A percentile compares a stretch with the other conserved stretches of the same genome.
Conservation (phyloP, 2,113 vertebrate genomes). For the Hirundichthys speculiger region DNA sequence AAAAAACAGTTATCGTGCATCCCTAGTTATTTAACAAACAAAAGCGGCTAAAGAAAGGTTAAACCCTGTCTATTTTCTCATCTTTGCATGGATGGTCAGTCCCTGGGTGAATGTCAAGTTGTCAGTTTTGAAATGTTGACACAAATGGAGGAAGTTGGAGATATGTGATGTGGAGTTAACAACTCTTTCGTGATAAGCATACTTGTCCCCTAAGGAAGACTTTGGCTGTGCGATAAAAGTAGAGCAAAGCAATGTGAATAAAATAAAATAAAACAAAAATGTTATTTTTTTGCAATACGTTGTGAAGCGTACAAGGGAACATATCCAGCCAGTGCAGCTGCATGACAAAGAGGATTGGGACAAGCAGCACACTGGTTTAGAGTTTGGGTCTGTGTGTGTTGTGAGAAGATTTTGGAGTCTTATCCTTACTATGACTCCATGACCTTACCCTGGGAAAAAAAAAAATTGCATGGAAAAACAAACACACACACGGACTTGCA, state of each 20-base stretch:
- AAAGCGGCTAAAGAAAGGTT: neutral
- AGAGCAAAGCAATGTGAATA: neutral
- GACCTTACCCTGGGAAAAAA: slow-evolving; percentile 55
- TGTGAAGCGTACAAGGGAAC: neutral
- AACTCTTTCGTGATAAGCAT: slow-evolving; percentile 1
- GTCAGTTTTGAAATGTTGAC: too few relatives aligned
- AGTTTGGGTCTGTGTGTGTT: slow-evolving; percentile 20
- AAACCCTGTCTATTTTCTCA: neutral
- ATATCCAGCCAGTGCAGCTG: slow-evolving; percentile 21
- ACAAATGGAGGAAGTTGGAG: too few relatives aligned
- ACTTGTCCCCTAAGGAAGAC: neutral
- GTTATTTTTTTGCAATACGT: neutral
- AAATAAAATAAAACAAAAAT: neutral
- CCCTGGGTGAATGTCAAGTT: too few relatives aligned
- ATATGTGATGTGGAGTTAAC: neutral
- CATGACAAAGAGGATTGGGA: slow-evolving; percentile 8
- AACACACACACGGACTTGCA: slow-evolving; percentile 19
- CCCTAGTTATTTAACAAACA: too few relatives aligned
- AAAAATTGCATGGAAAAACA: slow-evolving; percentile 49
- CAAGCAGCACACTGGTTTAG: slow-evolving; percentile 6
- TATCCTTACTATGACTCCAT: slow-evolving; percentile 43
- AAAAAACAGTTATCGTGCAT: too few relatives aligned
- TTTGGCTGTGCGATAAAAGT: neutral
- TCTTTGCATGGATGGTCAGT: too few relatives aligned
- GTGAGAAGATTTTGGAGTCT: slow-evolving; percentile 41